Base-by-base conservation (phyloP, 2,797 vertebrate genomes). In the Lagorchestes hirsutus region DNA sequence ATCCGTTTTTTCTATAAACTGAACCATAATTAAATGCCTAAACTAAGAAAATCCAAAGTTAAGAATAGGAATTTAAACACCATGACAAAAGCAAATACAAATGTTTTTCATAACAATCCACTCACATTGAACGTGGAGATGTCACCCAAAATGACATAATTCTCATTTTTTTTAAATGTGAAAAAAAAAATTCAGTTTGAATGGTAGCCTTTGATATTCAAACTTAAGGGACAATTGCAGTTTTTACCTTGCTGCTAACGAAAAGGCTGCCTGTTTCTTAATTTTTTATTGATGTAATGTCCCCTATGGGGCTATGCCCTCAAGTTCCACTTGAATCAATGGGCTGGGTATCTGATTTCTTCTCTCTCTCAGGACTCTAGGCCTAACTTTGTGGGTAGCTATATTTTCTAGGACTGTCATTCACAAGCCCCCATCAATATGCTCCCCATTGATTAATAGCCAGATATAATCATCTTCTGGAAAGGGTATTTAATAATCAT, bases 11-110 rank as follows among this genome's bases (percentile, higher is more conserved):
- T 55, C 95, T 93, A 91, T 5, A 92, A 93, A 93, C 29, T 54
- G 22, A 93, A 93, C 52, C 29, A 57, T 58, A 62, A 92, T 92
- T 93, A n/a, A 93, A 52, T 92, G 31, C 58, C 46, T 74, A 95
- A 97, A 95, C 82, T 93, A 22, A 96, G 8, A 92, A 96, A 94
- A 93, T n/a, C 11, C 0, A 56, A 92, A 55, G 5, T 91, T 93
- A 22, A 92, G 13, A 92, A 93, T 93, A 95, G 31, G 58, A 95
- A 93, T 90, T 56, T 90, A 0, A 92, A 95, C 58, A 18, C n/a
- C 18, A 95, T 91, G 27, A 1, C 22, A 82, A 87, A 92, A 93
- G 16, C 3, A 52, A 82, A 95, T 95, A 92, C 93, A 82, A 91
- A 31, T 91, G 52, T 91, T 91, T 34, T 34, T 34, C 92, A 59